Percentiles rank a stretch among this genome's conserved stretches.
phyloP scores from a whole-genome alignment of 2,797 vertebrate genomes.

The Melanogrammus aeglefinus region DNA sequence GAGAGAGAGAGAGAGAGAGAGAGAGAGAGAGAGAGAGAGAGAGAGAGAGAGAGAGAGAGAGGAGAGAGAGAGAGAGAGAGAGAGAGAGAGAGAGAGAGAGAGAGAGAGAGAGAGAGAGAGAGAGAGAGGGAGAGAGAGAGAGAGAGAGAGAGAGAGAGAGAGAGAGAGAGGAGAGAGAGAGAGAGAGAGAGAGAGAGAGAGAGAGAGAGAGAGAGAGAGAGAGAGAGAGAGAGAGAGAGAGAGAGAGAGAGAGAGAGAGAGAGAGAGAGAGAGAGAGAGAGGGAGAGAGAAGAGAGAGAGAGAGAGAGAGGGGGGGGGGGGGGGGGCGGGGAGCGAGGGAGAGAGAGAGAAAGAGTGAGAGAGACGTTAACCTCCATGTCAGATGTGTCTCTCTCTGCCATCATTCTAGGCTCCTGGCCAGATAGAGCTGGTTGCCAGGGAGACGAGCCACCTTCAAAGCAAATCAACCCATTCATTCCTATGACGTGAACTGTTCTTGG shows the following conservation, averaged over 20 bases:
- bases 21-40: conserved; percentile 13
- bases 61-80: too few relatives aligned
- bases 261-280: conserved; percentile 20
- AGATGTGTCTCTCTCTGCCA: conserved; percentile 42
- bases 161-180: conserved; percentile 25
- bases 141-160: conserved; percentile 9
- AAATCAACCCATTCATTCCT: conserved; percentile 66
- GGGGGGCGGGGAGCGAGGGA: background rate
- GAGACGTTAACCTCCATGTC: conserved; percentile 39
- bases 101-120: background rate
- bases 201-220: background rate
- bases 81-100: too few relatives aligned
- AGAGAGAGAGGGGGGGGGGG: background rate
- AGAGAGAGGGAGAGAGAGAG: conserved; percentile 27
- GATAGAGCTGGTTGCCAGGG: conserved; percentile 70
- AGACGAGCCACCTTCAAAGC: conserved; percentile 69
- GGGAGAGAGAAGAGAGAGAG: too few relatives aligned
- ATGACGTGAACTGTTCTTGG: conserved; percentile 56
- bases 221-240: background rate
- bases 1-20: too few relatives aligned
- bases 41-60: conserved; percentile 9
- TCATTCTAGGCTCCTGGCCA: conserved; percentile 41
- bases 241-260: background rate
- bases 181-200: conserved; percentile 26
- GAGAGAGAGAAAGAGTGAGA: conserved; percentile 10